These are phyloP conservation scores for Papilio dardanus DNA, from an alignment of 1,140 invertebrate genomes.

Conservation along the genomic window DNA sequence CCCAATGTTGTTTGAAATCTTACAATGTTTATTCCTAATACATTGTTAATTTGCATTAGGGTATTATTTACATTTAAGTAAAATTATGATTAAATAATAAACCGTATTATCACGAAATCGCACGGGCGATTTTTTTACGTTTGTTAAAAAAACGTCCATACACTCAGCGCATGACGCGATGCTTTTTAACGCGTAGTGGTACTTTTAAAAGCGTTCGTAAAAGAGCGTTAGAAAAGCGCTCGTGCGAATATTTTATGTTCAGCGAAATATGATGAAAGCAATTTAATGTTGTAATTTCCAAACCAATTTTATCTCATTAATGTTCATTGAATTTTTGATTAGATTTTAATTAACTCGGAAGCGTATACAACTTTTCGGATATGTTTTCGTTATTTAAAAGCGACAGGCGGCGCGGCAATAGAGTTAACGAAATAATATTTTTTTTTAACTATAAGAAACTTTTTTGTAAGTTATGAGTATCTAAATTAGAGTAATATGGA, in stretches of 20 bases:
- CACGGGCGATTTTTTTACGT: too few relatives aligned
- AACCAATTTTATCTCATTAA: not conserved
- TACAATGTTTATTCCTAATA: not conserved
- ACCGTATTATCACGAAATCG: not conserved
- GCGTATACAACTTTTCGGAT: not conserved
- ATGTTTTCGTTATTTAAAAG: not conserved
- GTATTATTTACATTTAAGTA: not conserved
- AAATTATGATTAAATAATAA: not conserved
- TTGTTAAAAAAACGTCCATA: too few relatives aligned
- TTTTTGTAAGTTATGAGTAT: not conserved
- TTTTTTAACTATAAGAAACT: not conserved
- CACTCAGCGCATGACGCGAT: too few relatives aligned
- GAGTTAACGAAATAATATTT: not conserved
- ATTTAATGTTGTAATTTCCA: not conserved
- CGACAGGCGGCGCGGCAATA: not conserved
- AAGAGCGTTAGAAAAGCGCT: too few relatives aligned
- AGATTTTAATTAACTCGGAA: not conserved
- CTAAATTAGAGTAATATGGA: too few relatives aligned
- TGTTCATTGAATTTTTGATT: slow-evolving; percentile 3
- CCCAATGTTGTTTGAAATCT: not conserved
- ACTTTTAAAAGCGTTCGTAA: too few relatives aligned
- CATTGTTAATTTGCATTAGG: not conserved
- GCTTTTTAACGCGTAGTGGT: too few relatives aligned
- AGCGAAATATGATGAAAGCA: not conserved
- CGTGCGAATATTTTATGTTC: too few relatives aligned